Base-by-base conservation (phyloP, 2,113 vertebrate genomes). In the Fregata magnificens region DNA sequence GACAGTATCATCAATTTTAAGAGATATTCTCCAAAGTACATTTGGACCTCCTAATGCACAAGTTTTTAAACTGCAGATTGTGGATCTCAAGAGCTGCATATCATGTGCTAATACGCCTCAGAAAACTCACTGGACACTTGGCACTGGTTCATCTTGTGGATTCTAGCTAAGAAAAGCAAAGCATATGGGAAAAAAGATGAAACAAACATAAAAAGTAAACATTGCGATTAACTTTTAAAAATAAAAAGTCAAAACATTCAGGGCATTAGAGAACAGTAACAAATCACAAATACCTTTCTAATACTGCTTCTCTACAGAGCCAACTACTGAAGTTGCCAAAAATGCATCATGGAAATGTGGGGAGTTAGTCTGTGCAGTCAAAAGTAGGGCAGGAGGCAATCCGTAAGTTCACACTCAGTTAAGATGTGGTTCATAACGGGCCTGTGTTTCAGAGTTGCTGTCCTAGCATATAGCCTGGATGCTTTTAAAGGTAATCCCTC, bases 251-350 rank as follows among this genome's bases (percentile, higher is more conserved):
- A 95, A 95, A 97, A 95, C 66, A 95, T 65, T 96, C 78, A 89
- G 86, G 80, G 58, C 91, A 94, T 95, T 94, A 95, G 81, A 89
- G 73, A 93, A 67, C 53, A 95, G 86, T 77, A 97, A 95, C 83
- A 95, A 96, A 96, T 97, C 88, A 95, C 61, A 97, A 95, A 93
- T 97, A 97, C 66, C 78, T 91, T 91, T 78, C 77, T 85, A 82
- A 87, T 69, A 69, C 89, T 85, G 85, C 74, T 82, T 77, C 40
- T 72, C 73, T 65, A 76, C 45, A 71, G 53, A 91, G 83, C 77
- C 94, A 97, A 45, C 44, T 76, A 67, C 31, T 76, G 56, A 56
- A 53, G 29, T 45, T 89, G 88, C 88, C 91, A 95, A 84, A 94
- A 93, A 94, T 32, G 65, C 38, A 89, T 82, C 9, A 18, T 34